Base-by-base conservation (phyloP, 1,140 invertebrate genomes). In the Drosophila gunungcola region DNA sequence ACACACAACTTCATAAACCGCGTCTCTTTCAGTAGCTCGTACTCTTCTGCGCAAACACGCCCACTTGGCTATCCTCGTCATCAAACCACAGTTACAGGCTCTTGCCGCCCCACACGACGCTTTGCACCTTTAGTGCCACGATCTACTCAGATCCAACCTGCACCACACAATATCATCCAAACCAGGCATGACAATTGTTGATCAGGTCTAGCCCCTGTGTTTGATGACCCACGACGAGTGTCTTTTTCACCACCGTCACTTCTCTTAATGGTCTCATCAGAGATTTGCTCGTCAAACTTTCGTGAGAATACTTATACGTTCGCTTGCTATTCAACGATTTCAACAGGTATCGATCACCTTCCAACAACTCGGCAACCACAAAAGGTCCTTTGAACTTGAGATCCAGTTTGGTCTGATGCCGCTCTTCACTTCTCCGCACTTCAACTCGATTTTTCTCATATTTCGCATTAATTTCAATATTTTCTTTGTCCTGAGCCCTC, bases 341-440 rank as follows among this genome's bases (percentile, higher is more conserved):
- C 12, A 46, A 46, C 21, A 27, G 11, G 16, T 46, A 46, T 12
- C 43, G 43, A 29, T 51, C 45, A 29, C 32, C 57, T 5, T 39
- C 25, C 1, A 61, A 25, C 10, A 51, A 29, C 10, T 42, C 25
- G 10, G 25, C 46, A 38, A 60, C 25, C 2, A 13, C 21, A 29
- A 60, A 51, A 4, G n/a, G 57, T 16, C 46, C 34, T 29, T 29
- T 61, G 4, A 39, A 39, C 1, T 60, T 39, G 12, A 12, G 56
- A 11, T 60, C n/a, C 12, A 60, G 29, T n/a, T 60, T 60, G 5
- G 34, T 52, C 16, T 61, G 13, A 25, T 51, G 34, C 4, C 34
- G 10, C 13, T 51, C 45, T 9, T 51, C 4, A 3, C 11, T 46
- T 25, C 25, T 46, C 2, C 27, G 11, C 1, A 46, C n/a, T n/a